Evolutionary conservation across 2,113 vertebrate genomes (phyloP), one percentile per base, ranked within the genome.

Genomic region (Brachyistius frenatus): DNA sequence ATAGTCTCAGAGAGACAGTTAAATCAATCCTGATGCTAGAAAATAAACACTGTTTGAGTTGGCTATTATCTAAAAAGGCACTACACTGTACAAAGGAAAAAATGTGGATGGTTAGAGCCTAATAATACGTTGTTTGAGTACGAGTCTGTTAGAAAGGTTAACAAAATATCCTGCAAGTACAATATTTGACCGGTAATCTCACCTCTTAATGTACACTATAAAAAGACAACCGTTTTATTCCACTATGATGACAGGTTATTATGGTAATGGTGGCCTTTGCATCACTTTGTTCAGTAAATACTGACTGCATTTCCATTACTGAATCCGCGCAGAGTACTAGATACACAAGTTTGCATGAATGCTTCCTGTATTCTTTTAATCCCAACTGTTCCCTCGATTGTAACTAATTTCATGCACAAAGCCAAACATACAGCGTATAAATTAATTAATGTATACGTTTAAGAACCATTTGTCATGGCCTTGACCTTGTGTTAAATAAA

Each of bases 401-500:
- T 70, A n/a, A 49, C 33, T 41, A 41, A 58, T 82, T 58, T 62
- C 23, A 35, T 33, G 1, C 63, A 33, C 67, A 16, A 68, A 52
- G 7, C 16, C 66, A 23, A 49, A 53, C 5, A n/a, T n/a, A 41
- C 7, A 35, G 1, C 0, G 6, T 23, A n/a, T 30, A 67, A 82
- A 47, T 14, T 31, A 66, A 16, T 44, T 62, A 6, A 53, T 5
- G 0, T 64, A 9, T 65, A 33, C 4, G 33, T 77, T 9, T 61
- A 30, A 57, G 9, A 57, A 23, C n/a, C 4, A 55, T 73, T 70
- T 78, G 8, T n/a, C n/a, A 46, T 23, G 52, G 71, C 44, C 64
- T 66, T 76, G 15, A 47, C 63, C 76, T 49, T 75, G 55, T 57
- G 47, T 52, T 62, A 39, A 76, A 76, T 62, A 39, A 76, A 76